These are phyloP conservation scores for Caenorhabditis sp. DNA, from an alignment of 2,888 invertebrate genomes.

Conservation along the genomic window DNA sequence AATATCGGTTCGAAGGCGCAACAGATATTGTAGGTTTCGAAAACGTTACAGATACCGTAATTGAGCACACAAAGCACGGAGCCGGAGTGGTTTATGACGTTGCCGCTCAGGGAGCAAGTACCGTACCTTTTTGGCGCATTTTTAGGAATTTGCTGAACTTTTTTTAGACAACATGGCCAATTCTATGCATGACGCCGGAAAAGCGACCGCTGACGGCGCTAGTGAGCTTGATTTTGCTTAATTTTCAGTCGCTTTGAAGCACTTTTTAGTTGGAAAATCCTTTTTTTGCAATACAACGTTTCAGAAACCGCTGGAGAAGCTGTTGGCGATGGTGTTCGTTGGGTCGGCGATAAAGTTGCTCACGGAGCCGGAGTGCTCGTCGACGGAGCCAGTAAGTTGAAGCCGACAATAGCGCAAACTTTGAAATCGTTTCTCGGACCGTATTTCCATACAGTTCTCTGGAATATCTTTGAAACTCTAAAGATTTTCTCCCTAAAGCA, in stretches of 20 bases:
- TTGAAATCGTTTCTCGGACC: no score
- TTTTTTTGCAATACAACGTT: background rate
- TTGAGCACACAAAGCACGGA: constrained; percentile 30
- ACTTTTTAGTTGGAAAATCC: background rate
- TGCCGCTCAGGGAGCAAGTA: constrained; percentile 44
- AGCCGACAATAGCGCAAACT: no score
- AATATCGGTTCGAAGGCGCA: no score
- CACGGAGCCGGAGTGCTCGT: constrained; percentile 13
- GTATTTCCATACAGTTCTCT: no score
- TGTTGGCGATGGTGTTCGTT: constrained; percentile 3
- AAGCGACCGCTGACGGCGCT: constrained; percentile 34
- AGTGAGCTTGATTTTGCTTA: no score
- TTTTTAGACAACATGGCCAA: constrained; percentile 25
- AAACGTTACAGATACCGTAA: constrained; percentile 4
- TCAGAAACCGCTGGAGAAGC: constrained; percentile 27
- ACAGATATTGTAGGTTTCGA: no score
- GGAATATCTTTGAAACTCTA: no score
- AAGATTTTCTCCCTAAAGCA: no score
- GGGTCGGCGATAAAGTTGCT: constrained; percentile 9
- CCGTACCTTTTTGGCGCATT: background rate
- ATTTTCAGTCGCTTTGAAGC: no score
- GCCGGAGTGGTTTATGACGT: constrained; percentile 34
- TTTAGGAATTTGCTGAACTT: background rate
- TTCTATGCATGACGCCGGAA: constrained; percentile 45
- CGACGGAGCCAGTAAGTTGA: constrained; percentile 52